A percentile compares a stretch with the other conserved stretches of the same genome.
Evolutionary conservation across 2,888 invertebrate genomes (phyloP).

Genomic region (Exocentrus adspersus): DNA sequence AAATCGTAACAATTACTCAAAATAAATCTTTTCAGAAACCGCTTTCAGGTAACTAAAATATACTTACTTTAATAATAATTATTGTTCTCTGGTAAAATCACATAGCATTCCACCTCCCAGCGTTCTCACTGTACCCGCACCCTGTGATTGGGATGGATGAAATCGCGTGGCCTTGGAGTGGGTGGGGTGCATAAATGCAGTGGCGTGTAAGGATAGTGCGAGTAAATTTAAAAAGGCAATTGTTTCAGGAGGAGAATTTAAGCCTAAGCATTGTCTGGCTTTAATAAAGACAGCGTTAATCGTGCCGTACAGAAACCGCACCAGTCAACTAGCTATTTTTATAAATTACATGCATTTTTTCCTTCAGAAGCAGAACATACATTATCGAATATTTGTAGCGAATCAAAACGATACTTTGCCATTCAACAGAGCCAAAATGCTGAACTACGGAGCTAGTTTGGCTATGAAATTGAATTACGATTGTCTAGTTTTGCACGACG

Average conservation of each 20-base stretch:
- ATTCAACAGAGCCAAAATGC: slow-evolving; percentile 88
- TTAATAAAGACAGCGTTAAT: slow-evolving; percentile 81
- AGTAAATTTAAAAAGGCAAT: no score
- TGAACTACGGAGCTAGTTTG: slow-evolving; percentile 86
- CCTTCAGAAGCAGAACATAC: slow-evolving; percentile 80
- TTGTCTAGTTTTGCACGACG: slow-evolving; percentile 90
- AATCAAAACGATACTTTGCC: slow-evolving; percentile 82
- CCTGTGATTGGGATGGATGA: no score
- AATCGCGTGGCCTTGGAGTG: no score
- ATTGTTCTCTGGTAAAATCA: no score
- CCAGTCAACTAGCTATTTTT: slow-evolving; percentile 79
- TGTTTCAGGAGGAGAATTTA: slow-evolving; percentile 59
- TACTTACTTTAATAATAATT: no score
- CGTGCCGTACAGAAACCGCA: slow-evolving; percentile 83
- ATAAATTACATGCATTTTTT: slow-evolving; percentile 88
- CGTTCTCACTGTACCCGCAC: no score
- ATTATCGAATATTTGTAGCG: slow-evolving; percentile 88
- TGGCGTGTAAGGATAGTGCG: no score
- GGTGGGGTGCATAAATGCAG: no score
- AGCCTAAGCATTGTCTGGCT: slow-evolving; percentile 59
- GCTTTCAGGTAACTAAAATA: slow-evolving; percentile 45
- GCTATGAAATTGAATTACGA: slow-evolving; percentile 78
- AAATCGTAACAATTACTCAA: slow-evolving; percentile 45
- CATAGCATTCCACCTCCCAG: no score
- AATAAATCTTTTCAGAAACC: slow-evolving; percentile 43